These are phyloP conservation scores for Pristionchus maxplancki DNA, from an alignment of 2,888 invertebrate species.

Conservation along the genomic window DNA sequence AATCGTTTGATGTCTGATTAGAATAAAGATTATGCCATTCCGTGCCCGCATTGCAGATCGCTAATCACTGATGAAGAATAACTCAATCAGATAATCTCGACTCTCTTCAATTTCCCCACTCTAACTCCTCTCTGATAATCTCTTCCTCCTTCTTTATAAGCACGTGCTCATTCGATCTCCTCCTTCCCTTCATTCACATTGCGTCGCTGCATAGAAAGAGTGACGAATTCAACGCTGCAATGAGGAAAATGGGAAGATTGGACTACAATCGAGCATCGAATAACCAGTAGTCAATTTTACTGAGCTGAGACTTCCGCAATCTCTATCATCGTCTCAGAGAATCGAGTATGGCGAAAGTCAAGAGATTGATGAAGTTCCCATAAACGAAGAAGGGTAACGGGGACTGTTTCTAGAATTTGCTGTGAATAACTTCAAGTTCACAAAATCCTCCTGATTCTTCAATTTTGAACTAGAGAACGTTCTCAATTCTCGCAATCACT, in stretches of 20 bases:
- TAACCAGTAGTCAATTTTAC: too few relatives aligned
- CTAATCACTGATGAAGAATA: neutral
- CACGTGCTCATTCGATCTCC: neutral
- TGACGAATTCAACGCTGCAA: too few relatives aligned
- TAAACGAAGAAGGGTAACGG: too few relatives aligned
- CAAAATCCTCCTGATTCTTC: neutral
- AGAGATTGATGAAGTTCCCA: too few relatives aligned
- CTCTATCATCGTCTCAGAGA: too few relatives aligned
- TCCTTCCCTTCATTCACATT: neutral
- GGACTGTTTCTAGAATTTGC: too few relatives aligned
- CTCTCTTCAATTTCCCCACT: neutral
- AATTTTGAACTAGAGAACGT: neutral
- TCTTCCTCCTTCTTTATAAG: neutral
- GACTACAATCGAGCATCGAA: neutral
- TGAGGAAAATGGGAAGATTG: neutral
- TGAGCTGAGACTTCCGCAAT: too few relatives aligned
- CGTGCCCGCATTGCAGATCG: neutral
- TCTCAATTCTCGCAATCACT: neutral
- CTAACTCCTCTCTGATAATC: neutral
- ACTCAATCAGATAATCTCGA: neutral
- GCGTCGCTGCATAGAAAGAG: neutral
- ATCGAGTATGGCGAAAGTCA: too few relatives aligned
- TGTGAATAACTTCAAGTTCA: too few relatives aligned
- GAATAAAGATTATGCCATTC: neutral
- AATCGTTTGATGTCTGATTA: too few relatives aligned